Percentiles rank a stretch among this genome's conserved stretches.
These are phyloP conservation scores for Eurystomus glaucurus DNA, from an alignment of 2,797 vertebrate species.

Conservation along the genomic window DNA sequence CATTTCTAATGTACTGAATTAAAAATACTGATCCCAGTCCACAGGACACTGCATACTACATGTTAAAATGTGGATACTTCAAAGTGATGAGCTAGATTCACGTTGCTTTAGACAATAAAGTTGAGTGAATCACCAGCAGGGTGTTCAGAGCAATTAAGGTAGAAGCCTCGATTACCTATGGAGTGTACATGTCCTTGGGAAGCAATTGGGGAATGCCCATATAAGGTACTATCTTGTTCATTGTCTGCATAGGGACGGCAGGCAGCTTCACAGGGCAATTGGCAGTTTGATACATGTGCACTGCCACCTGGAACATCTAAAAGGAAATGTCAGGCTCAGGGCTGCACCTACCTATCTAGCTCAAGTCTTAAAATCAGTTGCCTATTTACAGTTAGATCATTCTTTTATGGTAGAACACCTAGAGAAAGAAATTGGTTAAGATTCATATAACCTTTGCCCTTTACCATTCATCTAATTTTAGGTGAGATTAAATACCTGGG, in stretches of 20 bases:
- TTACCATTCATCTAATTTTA: background rate
- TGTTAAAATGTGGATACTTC: background rate
- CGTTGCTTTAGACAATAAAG: background rate
- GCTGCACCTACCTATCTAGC: background rate
- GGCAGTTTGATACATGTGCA: background rate
- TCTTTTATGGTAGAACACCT: background rate
- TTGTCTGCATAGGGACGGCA: background rate
- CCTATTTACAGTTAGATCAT: background rate
- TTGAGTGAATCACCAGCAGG: background rate
- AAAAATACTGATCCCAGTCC: background rate
- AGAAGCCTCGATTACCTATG: background rate
- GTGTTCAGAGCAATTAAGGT: background rate
- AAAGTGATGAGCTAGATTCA: background rate
- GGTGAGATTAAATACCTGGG: background rate
- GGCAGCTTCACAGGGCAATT: background rate
- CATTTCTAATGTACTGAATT: background rate
- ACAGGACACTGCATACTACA: background rate
- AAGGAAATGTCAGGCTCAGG: background rate
- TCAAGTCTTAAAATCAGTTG: background rate
- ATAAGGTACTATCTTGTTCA: accelerated
- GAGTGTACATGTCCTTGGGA: accelerated
- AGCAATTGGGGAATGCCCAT: accelerated
- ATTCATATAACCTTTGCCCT: background rate
- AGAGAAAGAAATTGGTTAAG: background rate
- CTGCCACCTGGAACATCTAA: background rate